Percentiles rank a stretch among this genome's conserved stretches.
Evolutionary conservation across 2,113 vertebrate genomes (phyloP).

Genomic region (Antennarius striatus): DNA sequence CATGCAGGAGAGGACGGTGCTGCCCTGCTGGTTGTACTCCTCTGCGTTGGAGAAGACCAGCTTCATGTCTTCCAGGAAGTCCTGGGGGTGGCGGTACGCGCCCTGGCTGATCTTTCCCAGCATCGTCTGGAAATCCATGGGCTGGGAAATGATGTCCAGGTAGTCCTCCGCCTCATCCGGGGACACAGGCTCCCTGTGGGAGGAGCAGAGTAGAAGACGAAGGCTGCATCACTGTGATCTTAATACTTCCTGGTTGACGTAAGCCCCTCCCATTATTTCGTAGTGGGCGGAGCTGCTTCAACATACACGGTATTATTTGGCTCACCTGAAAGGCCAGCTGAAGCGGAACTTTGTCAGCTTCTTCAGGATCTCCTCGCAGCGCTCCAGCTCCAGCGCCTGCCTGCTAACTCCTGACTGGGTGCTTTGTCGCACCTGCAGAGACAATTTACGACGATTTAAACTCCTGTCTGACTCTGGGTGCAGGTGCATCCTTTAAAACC

Average conservation of each 20-base stretch:
- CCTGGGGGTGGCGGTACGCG: constrained; percentile 86
- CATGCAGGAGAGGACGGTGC: constrained; percentile 88
- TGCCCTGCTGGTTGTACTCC: constrained; percentile 90
- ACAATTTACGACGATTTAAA: background rate
- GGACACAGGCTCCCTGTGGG: constrained; percentile 91
- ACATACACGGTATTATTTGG: too few relatives aligned
- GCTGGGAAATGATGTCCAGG: constrained; percentile 88
- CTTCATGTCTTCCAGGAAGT: constrained; percentile 92
- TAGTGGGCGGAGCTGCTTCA: too few relatives aligned
- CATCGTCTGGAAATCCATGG: constrained; percentile 98
- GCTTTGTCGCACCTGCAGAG: constrained; percentile 86
- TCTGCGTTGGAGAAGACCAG: constrained; percentile 94
- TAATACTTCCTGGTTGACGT: too few relatives aligned
- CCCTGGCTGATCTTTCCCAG: constrained; percentile 88
- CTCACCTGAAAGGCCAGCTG: constrained; percentile 98
- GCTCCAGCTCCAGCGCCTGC: constrained; percentile 88
- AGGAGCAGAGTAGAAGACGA: background rate
- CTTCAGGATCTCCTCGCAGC: constrained; percentile 92
- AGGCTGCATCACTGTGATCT: too few relatives aligned
- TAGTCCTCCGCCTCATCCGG: constrained; percentile 92
- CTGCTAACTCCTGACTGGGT: constrained; percentile 76
- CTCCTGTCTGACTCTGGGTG: background rate
- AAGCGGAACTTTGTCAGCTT: constrained; percentile 93
- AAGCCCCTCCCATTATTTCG: too few relatives aligned
- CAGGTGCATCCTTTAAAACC: too few relatives aligned